phyloP scores from a whole-genome alignment of 2,797 vertebrate species.

The Mionectes olivaceus region DNA sequence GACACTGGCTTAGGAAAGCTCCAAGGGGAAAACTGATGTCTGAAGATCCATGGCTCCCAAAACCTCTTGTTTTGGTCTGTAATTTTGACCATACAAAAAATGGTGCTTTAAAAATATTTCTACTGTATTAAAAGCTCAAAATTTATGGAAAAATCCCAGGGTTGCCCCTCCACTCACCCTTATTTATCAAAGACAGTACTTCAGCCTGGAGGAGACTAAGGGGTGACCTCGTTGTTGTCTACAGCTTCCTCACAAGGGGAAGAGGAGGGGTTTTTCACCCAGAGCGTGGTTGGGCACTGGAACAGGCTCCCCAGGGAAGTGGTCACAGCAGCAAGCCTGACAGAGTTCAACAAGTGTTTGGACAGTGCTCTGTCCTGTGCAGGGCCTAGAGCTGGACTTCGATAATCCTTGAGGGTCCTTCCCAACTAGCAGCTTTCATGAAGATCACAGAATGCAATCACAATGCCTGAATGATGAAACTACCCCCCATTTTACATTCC shows the following conservation, averaged over 20 bases:
- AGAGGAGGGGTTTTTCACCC: background rate
- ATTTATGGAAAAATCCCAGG: background rate
- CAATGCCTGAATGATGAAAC: background rate
- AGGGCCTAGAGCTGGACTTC: background rate
- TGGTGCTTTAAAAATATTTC: background rate
- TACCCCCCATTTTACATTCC: background rate
- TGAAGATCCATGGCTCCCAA: fast-evolving
- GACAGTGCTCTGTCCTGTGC: background rate
- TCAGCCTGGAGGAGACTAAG: background rate
- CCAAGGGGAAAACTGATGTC: background rate
- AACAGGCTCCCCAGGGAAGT: background rate
- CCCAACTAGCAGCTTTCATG: background rate
- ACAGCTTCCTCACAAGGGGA: background rate
- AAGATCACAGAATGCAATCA: background rate
- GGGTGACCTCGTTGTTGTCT: background rate
- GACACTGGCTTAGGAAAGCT: background rate
- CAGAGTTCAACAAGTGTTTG: background rate
- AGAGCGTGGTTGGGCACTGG: too few species aligned
- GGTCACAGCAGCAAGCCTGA: background rate
- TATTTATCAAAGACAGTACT: background rate
- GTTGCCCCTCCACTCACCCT: background rate
- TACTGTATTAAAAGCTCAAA: background rate
- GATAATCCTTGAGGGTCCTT: background rate
- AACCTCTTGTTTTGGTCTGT: background rate
- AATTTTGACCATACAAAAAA: background rate